Evolutionary conservation across 1,140 invertebrate species (phyloP).

Genomic region (Mylabris phalerata): DNA sequence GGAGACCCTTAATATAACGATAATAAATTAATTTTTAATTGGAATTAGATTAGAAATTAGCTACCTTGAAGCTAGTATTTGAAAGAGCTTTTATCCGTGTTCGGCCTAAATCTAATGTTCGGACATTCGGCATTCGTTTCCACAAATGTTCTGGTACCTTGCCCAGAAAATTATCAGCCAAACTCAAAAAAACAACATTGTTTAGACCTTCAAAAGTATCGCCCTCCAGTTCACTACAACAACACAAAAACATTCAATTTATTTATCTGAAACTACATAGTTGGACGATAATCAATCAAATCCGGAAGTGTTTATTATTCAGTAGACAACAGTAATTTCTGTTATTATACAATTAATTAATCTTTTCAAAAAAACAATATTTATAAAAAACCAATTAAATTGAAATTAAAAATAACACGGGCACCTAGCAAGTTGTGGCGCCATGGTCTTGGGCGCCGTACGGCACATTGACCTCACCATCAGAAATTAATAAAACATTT

Average conservation of each 20-base stretch:
- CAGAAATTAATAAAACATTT: too few relatives aligned
- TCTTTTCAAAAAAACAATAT: too few relatives aligned
- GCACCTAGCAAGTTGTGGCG: too few relatives aligned
- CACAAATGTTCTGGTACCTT: slow-evolving; percentile 63
- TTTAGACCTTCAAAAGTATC: slow-evolving; percentile 63
- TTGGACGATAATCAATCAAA: not conserved
- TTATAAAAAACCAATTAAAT: too few relatives aligned
- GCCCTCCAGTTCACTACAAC: slow-evolving; percentile 56
- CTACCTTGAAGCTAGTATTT: slow-evolving; percentile 56
- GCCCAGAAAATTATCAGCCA: slow-evolving; percentile 64
- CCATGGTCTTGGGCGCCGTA: too few relatives aligned
- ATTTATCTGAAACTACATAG: not conserved
- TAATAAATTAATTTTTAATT: not conserved
- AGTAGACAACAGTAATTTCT: not conserved
- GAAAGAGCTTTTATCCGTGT: slow-evolving; percentile 58
- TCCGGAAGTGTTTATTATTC: too few relatives aligned
- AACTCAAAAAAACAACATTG: slow-evolving; percentile 61
- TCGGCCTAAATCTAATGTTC: slow-evolving; percentile 64
- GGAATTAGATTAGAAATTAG: not conserved
- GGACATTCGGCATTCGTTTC: slow-evolving; percentile 60
- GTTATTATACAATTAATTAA: not conserved
- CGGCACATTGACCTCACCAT: too few relatives aligned
- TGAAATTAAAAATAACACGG: too few relatives aligned
- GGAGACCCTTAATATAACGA: slow-evolving; percentile 36
- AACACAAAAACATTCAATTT: slow-evolving; percentile 4